Base-by-base conservation (phyloP, 2,113 vertebrate genomes). In the Furnarius figulus region DNA sequence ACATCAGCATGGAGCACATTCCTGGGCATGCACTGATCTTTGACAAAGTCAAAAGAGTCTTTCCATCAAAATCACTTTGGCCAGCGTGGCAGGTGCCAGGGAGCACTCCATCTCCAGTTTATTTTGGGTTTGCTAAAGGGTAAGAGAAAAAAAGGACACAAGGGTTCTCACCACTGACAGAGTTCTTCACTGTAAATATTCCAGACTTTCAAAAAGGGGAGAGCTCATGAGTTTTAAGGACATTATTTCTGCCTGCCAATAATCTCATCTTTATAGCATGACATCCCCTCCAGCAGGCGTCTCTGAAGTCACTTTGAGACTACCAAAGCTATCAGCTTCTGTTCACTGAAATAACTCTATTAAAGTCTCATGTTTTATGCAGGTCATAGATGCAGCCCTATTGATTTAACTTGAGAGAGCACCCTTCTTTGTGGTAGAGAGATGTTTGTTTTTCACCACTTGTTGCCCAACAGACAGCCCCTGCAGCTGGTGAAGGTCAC, bases 281-380 rank as follows among this genome's bases (percentile, higher is more conserved):
- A 25, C 56, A 28, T 4, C 10, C 35, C 58, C 58, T 58, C 70
- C 52, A 56, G 56, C 62, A 77, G 68, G 85, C 9, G 6, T 22
- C 73, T 93, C 89, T 70, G 28, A 5, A 87, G 80, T 20, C 85
- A 71, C 22, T 31, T 76, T 83, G 61, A 79, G 44, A 66, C 66
- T 53, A 82, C 52, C 44, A 90, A 58, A 63, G 82, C 87, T 81
- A 31, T 71, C 94, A 92, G 77, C 58, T 53, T 31, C 39, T 79
- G 66, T 77, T 94, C 90, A 81, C 91, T 71, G 63, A 68, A 94
- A 91, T 37, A 94, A 95, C 89, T 90, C 88, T 80, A 22, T 73
- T 92, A 93, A 89, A 75, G n/a, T 46, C 85, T 92, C 92, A 50
- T 92, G 95, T 97, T 97, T 96, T 89, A 87, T 95, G 97, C 96